These are phyloP conservation scores for Sus cebifrons DNA, from an alignment of 2,797 vertebrate genomes.

Conservation along the genomic window DNA sequence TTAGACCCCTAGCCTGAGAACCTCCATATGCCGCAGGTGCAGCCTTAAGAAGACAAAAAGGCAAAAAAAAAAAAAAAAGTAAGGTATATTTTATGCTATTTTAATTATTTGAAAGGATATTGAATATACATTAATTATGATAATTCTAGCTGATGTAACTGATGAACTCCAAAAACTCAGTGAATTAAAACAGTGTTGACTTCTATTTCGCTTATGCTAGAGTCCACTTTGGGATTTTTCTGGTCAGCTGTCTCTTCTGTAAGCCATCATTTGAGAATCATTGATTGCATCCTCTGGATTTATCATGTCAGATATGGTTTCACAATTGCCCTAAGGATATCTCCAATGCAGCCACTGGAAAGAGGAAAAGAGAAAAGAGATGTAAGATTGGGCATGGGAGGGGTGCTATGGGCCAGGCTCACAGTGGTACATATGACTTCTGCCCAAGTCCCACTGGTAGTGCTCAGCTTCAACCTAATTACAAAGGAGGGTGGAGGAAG, in stretches of 20 bases:
- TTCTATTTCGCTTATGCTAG: neutral
- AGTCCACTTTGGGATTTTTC: neutral
- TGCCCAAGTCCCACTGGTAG: neutral
- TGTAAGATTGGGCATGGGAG: neutral
- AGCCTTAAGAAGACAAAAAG: too few species aligned
- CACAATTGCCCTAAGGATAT: neutral
- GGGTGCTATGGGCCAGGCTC: accelerated
- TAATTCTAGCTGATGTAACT: neutral
- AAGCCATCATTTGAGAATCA: neutral
- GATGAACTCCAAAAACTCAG: neutral
- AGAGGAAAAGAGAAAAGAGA: neutral
- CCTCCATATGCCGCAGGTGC: too few species aligned
- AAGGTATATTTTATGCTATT: neutral
- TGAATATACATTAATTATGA: neutral
- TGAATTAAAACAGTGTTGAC: neutral
- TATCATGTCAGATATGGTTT: neutral
- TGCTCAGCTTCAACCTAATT: neutral
- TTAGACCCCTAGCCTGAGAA: too few species aligned
- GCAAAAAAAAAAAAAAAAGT: neutral
- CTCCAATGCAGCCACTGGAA: neutral
- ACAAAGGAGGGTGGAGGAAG: neutral
- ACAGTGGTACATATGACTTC: too few species aligned
- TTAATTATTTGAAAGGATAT: neutral
- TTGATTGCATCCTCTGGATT: neutral
- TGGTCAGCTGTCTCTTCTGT: neutral